Evolutionary conservation across 92 coral and sea anemone species (phyloP), one percentile per base, ranked within the genome.

Genomic region (Paramuricea clavata): DNA sequence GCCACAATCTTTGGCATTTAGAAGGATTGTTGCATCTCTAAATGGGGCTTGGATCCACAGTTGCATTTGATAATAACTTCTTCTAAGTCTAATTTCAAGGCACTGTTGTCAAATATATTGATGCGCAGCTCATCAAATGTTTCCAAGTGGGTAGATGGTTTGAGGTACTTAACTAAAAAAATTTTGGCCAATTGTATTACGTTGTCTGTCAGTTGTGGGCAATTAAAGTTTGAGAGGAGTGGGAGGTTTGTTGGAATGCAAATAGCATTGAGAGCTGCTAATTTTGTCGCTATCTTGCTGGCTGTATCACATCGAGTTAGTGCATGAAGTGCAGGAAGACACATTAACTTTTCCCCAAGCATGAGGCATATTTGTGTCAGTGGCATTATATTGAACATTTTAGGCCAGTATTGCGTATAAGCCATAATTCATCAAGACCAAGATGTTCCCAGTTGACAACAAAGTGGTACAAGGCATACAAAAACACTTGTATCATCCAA

Each of bases 361-460:
- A 34, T 13, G 3, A 32, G 12, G 33, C 72, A 65, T 27, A 65
- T 65, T 27, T 65, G 12, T 34, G 1, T 27, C 16, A 65, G 72
- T 65, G 72, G 41, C 41, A 65, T n/a, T n/a, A 23, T 65, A 65
- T 23, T 69, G 76, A 69, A 41, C 39, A 17, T 31, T 69, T 69
- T 2, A 69, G 44, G 39, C 76, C 41, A 31, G 16, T 31, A 41
- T 69, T 69, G 25, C 76, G 47, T 34, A 69, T 41, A 33, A 69
- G 76, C 76, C 76, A 52, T 52, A 69, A 41, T 13, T 65, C 72
- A 27, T 65, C 35, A 32, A 65, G 72, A 32, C 41, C 72, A 65
- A 65, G 34, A 65, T 65, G 17, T 65, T 13, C 25, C 72, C 72
- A 65, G 41, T 65, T 65, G 34, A 65, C 72, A 9, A 32, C 19